Base-by-base conservation (phyloP, 2,888 invertebrate genomes). In the Diloba caeruleocephala region DNA sequence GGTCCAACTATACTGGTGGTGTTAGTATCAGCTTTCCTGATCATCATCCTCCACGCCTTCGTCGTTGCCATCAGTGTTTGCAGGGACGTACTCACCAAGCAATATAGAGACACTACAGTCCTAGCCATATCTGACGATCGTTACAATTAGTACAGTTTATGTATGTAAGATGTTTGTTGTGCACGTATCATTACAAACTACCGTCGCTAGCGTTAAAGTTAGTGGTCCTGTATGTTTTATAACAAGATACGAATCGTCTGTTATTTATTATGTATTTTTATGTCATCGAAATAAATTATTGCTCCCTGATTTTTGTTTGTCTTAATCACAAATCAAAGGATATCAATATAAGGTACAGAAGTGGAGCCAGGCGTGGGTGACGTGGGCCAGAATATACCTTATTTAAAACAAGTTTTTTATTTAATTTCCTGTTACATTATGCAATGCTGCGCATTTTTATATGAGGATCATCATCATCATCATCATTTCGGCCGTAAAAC, bases 11-110 rank as follows among this genome's bases (percentile, higher is more conserved):
- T 94, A 7, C 78, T 95, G 3, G 93, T 96, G 34, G 94, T 95
- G 36, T 78, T 94, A 0, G 94, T 94, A 4, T 95, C 95, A 13
- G 89, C 95, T 0, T 63, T 94, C 0, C 94, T 95, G 69, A 88
- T 96, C 28, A 80, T 95, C 12, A 51, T 96, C 23, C 81, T 96
- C 15, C 96, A 97, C 82, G 82, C 94, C 14, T 45, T 95, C 6
- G 88, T 95, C 13, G 95, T 95, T 60, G 81, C 90, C 19, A 68
- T 96, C 3, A 90, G 94, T 21, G 87, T 92, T 8, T 76, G 90
- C 13, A 91, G 95, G 45, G 91, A 90, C 50, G 71, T 68, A 1
- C 60, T 87, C 9, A 79, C 84, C n/a, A 80, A 70, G 17, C 66
- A 63, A 12, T 81, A 42, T 42, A 71, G 76, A 3, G 66, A 79